Base-by-base conservation (phyloP, 2,113 vertebrate genomes). In the Mola mola region DNA sequence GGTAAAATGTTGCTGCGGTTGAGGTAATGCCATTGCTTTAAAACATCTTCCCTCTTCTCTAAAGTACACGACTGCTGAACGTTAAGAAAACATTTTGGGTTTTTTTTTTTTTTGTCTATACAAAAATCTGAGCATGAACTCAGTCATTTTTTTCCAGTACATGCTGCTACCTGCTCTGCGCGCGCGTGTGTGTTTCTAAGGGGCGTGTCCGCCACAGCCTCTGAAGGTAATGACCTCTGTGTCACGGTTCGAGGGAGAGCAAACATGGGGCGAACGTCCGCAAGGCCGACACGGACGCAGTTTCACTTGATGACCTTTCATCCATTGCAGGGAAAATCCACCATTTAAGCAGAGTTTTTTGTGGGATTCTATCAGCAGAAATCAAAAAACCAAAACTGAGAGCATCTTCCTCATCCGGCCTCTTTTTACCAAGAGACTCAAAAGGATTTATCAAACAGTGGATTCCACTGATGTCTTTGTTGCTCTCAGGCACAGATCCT, bases 201-300 rank as follows among this genome's bases (percentile, higher is more conserved):
- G n/a, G 25, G 26, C 9, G 8, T 34, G 41, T 25, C 41, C 22
- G 24, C 1, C 12, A 2, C 20, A 9, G 21, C 3, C 25, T 36
- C 20, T 13, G 16, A 37, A 43, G 82, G 68, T 61, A 56, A 75
- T 72, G 72, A 68, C 78, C 81, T 79, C 22, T 0, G 44, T 58
- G 75, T 81, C 59, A 49, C 2, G 51, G 56, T 69, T 24, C 38
- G 16, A 64, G 22, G 17, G 20, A 61, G 11, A 44, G 38, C 58
- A 72, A 80, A 81, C 29, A 72, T 57, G 28, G 33, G 41, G n/a
- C 2, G 19, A n/a, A 70, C 41, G 28, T 31, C 16, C 0, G 1
- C 68, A 56, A 65, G 72, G 57, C 13, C 64, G 29, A 44, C 52
- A 33, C 19, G 40, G 20, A 22, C 4, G 0, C 12, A 2, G 44